Base-by-base conservation (phyloP, 2,888 invertebrate genomes). In the Drosophila formosana region DNA sequence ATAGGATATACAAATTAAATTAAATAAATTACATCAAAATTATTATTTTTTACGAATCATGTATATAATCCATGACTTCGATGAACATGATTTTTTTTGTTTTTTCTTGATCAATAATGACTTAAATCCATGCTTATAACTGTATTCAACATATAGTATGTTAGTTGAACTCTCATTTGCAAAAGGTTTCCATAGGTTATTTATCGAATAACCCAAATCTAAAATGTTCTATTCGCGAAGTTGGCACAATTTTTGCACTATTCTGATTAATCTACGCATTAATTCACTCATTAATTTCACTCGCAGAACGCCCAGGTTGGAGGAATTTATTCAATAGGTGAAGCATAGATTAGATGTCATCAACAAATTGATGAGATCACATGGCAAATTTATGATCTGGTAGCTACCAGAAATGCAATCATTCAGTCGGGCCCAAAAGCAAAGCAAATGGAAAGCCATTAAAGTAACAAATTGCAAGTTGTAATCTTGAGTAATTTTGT, bases 391-490 rank as follows among this genome's bases (percentile, higher is more conserved):
- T 58, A 69, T 65, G 53, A 65, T 62, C 55, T 41, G 34, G 70
- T 62, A 75, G 79, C 78, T 47, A 30, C 18, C 28, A 47, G 13
- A 56, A 74, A 25, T 45, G 18, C 28, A 69, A 74, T 74, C 51
- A 46, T 28, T 58, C 63, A 46, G 52, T 9, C 45, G 30, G 68
- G 39, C 39, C 62, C 47, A 41, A 43, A n/a, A 8, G 18, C 37
- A 46, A 7, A 25, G 53, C 37, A 37, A 37, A 75, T 66, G 71
- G 65, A 70, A 77, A 76, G 6, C 76, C 80, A 76, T 80, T 77
- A 77, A 67, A 57, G 61, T 53, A 60, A 76, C 80, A 76, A 77
- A 76, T 77, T 76, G 77, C 63, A 63, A 80, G 61, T 57, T 72
- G 76, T 64, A 72, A 70, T 68, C 77, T 57, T 68, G 63, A 63